Base-by-base conservation (phyloP, 2,113 vertebrate genomes). In the Uropsilus gracilis region DNA sequence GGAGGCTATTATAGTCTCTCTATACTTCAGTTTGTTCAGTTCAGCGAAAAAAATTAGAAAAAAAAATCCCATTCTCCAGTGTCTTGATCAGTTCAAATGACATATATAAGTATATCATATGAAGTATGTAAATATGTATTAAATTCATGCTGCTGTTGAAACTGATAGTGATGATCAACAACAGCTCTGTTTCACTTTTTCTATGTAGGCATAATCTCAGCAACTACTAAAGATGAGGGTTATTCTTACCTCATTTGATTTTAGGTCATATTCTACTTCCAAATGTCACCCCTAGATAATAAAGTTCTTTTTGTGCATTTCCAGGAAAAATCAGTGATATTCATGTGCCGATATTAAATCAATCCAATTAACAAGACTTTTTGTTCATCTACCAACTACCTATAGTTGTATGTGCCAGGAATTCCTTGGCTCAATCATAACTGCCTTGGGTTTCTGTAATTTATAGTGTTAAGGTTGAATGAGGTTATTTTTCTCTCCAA, bases 281-380 rank as follows among this genome's bases (percentile, higher is more conserved):
- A 78, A 42, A 5, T 53, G 5, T 32, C 3, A 55, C 37, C 26
- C 30, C 26, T 76, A 18, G 30, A 68, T 88, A 80, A 81, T 87
- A 72, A 72, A 77, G 14, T 86, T 12, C 5, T 6, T 57, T 90
- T 71, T 89, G 18, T 88, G 32, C 77, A 7, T 89, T 90, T 92
- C 50, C 46, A 76, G 75, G 53, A 95, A 94, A 66, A 94, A 2
- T 4, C 20, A 66, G 18, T 30, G 32, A 53, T 85, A 48, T 75
- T 80, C 12, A 71, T 93, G 2, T 64, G 71, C 14, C 8, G 22
- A 76, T 66, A 81, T 85, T 91, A 91, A 91, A 78, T 90, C 9
- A 95, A 46, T 82, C n/a, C 68, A 77, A 89, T 87, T 83, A 93
- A 89, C 1, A 91, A 89, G n/a, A 77, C 1, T 76, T 94, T 94